phyloP scores from a whole-genome alignment of 2,113 vertebrate species.

The Anser cygnoides region DNA sequence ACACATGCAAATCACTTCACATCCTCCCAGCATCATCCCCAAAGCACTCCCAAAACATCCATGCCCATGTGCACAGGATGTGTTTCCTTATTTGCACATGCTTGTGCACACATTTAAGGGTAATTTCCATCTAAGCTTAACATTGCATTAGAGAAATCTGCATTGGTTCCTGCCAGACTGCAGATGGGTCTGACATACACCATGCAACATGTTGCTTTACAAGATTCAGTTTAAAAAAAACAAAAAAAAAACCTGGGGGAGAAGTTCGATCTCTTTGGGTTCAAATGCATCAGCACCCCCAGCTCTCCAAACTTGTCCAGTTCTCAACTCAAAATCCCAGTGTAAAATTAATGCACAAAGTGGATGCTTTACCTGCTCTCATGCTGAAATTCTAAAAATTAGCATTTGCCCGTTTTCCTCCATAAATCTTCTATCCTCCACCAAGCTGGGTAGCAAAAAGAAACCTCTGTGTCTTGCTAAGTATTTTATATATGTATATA shows the following conservation, averaged over 20 bases:
- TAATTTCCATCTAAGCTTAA: not conserved
- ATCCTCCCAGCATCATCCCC: not conserved
- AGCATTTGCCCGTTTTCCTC: not conserved
- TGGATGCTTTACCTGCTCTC: not conserved
- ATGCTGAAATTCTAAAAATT: not conserved
- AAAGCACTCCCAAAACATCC: not conserved
- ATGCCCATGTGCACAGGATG: fast-evolving
- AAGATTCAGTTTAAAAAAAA: fast-evolving
- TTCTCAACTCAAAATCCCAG: not conserved
- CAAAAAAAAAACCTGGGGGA: not conserved
- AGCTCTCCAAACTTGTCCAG: fast-evolving
- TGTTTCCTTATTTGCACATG: not conserved
- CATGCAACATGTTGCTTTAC: fast-evolving
- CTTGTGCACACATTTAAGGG: not conserved
- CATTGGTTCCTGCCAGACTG: not conserved
- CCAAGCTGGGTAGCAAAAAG: not conserved
- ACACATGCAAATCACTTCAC: not conserved
- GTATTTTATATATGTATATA: not conserved
- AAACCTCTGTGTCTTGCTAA: not conserved
- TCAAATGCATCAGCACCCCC: not conserved
- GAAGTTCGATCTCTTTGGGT: fast-evolving
- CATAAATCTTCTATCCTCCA: not conserved
- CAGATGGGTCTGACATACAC: fast-evolving
- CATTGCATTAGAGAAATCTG: fast-evolving
- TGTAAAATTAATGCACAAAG: not conserved